These are phyloP conservation scores for Volucella bombylans DNA, from an alignment of 2,888 invertebrate species.

Conservation along the genomic window DNA sequence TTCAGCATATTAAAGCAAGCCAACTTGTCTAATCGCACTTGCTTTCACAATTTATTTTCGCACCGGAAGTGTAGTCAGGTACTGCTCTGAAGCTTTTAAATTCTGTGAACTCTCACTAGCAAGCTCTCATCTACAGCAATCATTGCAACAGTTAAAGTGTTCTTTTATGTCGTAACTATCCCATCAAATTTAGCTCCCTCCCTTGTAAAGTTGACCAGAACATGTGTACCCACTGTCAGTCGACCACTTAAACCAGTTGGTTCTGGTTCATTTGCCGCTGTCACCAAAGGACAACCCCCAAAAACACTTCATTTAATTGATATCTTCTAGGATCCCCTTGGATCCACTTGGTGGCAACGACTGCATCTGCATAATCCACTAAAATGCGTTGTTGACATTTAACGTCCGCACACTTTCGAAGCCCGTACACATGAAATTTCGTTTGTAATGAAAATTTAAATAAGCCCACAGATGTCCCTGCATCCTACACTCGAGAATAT, in stretches of 20 bases:
- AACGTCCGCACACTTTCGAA: conserved; percentile 53
- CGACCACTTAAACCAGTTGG: conserved; percentile 23
- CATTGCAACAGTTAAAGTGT: no score
- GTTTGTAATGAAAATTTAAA: conserved; percentile 61
- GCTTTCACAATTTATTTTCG: no score
- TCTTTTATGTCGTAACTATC: no score
- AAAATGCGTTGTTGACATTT: conserved; percentile 72
- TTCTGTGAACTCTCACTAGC: no score
- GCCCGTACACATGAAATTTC: conserved; percentile 17
- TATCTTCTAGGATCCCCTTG: conserved; percentile 41
- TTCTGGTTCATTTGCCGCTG: neutral
- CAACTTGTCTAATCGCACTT: no score
- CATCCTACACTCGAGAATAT: neutral
- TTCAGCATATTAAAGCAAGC: no score
- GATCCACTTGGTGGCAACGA: conserved; percentile 29
- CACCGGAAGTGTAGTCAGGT: no score
- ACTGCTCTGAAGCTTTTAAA: no score
- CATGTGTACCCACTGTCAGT: conserved; percentile 40
- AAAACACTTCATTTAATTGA: conserved; percentile 67
- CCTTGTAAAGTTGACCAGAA: conserved; percentile 30
- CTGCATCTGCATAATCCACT: conserved; percentile 72
- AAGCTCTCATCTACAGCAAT: no score
- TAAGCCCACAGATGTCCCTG: neutral
- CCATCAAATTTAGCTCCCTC: neutral
- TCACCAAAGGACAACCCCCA: conserved; percentile 27